Percentiles rank a stretch among this genome's conserved stretches.
phyloP scores from a whole-genome alignment of 2,797 vertebrate species.

The Malurus leucopterus region DNA sequence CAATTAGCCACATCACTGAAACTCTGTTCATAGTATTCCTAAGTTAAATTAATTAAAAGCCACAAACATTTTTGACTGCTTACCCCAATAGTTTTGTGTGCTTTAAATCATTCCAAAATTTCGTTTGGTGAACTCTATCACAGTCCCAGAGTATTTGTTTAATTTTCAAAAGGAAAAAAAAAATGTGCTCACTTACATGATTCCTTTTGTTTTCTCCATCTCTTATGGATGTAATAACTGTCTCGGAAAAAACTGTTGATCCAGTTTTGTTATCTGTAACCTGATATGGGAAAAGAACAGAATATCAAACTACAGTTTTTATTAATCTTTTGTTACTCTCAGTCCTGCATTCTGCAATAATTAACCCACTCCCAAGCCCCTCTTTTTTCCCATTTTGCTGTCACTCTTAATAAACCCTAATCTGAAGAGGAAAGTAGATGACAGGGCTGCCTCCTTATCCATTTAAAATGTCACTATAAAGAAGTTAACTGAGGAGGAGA shows the following conservation, averaged over 20 bases:
- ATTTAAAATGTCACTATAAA: neutral
- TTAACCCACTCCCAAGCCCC: neutral
- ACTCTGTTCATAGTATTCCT: neutral
- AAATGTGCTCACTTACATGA: slow-evolving; percentile 75
- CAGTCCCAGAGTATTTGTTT: neutral
- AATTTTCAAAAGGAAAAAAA: neutral
- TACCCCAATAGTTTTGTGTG: neutral
- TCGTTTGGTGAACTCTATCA: neutral
- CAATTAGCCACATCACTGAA: neutral
- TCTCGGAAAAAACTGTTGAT: slow-evolving; percentile 72
- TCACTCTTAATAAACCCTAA: neutral
- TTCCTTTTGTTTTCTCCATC: slow-evolving; percentile 73
- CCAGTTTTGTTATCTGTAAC: slow-evolving; percentile 81
- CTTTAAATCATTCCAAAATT: neutral
- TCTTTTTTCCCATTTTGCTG: neutral
- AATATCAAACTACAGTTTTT: neutral
- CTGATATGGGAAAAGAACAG: slow-evolving; percentile 61
- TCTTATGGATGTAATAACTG: slow-evolving; percentile 66
- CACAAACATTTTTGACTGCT: neutral
- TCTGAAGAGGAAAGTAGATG: neutral
- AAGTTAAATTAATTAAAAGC: neutral
- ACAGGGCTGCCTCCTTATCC: neutral
- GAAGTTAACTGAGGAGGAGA: neutral
- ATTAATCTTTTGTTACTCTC: neutral
- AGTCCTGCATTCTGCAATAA: neutral